Conservation (phyloP, 2,888 invertebrate species). For the Nowickia ferox region DNA sequence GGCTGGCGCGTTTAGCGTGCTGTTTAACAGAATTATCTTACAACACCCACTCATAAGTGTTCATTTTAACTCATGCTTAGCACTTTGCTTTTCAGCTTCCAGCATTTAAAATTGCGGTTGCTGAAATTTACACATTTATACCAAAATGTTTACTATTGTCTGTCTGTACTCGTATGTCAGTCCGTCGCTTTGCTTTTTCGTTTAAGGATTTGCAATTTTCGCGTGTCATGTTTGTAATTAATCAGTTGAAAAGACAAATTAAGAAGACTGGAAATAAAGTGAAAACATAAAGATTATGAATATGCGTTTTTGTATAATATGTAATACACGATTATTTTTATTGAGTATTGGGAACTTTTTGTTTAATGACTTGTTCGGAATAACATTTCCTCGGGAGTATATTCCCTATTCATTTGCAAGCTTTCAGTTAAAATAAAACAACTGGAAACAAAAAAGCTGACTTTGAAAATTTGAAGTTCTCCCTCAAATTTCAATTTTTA, state of each 20-base stretch:
- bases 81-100: slow-evolving; percentile 45
- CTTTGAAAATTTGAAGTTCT: no score
- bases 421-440: no score
- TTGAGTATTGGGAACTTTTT: no score
- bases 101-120: slow-evolving; percentile 36
- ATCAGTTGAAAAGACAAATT: slow-evolving; percentile 21
- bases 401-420: no score
- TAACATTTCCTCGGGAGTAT: no score
- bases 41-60: slow-evolving; percentile 68
- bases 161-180: no score
- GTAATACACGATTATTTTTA: no score
- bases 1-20: slow-evolving; percentile 29
- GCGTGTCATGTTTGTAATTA: slow-evolving; percentile 42
- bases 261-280: not conserved
- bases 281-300: not conserved
- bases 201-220: slow-evolving; percentile 8
- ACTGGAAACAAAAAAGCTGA: no score
- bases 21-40: slow-evolving; percentile 60
- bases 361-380: no score
- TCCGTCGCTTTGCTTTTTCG: not conserved
- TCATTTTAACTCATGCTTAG: slow-evolving; percentile 63
- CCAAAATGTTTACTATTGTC: not conserved
- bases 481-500: no score
- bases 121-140: slow-evolving; percentile 34
- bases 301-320: no score